Evolutionary conservation across 2,888 invertebrate species (phyloP).

Genomic region (Pristionchus japonicus): DNA sequence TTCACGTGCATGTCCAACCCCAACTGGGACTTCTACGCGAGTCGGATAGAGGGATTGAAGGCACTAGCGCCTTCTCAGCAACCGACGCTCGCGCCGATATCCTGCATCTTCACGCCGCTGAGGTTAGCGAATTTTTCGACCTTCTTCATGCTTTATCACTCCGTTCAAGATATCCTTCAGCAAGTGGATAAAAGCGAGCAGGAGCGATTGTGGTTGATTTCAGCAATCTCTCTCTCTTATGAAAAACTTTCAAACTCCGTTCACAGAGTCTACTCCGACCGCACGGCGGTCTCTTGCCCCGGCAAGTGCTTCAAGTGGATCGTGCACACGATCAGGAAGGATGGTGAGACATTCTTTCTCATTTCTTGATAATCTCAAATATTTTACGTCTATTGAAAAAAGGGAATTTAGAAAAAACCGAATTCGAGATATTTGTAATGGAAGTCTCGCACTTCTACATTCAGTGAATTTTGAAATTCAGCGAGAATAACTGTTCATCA

Average conservation of each 20-base stretch:
- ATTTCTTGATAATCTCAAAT: background rate
- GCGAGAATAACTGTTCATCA: too few relatives aligned
- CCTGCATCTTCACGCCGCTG: conserved; percentile 52
- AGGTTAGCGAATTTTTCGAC: background rate
- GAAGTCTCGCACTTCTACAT: too few relatives aligned
- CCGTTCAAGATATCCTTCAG: too few relatives aligned
- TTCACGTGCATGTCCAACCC: conserved; percentile 53
- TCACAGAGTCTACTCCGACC: conserved; percentile 52
- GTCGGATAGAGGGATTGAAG: conserved; percentile 45
- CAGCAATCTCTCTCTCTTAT: background rate
- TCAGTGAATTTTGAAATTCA: background rate
- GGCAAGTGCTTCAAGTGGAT: conserved; percentile 54
- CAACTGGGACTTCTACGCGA: conserved; percentile 50
- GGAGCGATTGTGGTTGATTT: too few relatives aligned
- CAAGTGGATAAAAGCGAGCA: too few relatives aligned
- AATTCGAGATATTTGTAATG: too few relatives aligned
- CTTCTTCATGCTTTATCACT: too few relatives aligned
- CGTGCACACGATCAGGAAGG: conserved; percentile 46
- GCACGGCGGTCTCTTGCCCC: conserved; percentile 51
- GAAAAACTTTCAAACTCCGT: background rate
- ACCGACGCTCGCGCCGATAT: conserved; percentile 51
- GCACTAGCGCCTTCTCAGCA: conserved; percentile 2
- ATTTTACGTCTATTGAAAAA: too few relatives aligned
- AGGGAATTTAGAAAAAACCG: too few relatives aligned
- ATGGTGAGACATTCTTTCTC: conserved; percentile 42